These are phyloP conservation scores for Elymnias hypermnestra DNA, from an alignment of 1,140 invertebrate species.

Conservation along the genomic window DNA sequence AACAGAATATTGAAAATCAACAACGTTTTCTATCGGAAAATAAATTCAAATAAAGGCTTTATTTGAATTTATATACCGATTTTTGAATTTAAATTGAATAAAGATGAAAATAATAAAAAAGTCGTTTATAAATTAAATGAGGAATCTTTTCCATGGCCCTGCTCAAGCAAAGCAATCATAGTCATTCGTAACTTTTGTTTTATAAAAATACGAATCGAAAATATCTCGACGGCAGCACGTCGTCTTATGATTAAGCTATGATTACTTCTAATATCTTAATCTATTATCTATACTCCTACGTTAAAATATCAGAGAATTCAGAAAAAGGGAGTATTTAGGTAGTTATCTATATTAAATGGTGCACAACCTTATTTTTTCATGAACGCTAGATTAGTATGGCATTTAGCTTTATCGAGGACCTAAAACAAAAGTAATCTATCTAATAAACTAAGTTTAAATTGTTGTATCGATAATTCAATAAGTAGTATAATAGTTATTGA, in stretches of 20 bases:
- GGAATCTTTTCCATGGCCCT: slow-evolving; percentile 55
- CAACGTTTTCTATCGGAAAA: slow-evolving; percentile 18
- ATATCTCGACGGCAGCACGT: slow-evolving; percentile 68
- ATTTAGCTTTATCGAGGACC: slow-evolving; percentile 65
- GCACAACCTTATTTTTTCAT: slow-evolving; percentile 75
- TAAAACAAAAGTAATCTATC: slow-evolving; percentile 56
- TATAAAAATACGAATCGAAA: slow-evolving; percentile 76
- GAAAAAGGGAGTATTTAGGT: slow-evolving; percentile 73
- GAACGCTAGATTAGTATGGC: slow-evolving; percentile 70
- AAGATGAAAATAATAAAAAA: slow-evolving; percentile 25
- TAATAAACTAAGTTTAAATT: slow-evolving; percentile 59
- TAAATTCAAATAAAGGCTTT: slow-evolving; percentile 14
- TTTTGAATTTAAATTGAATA: slow-evolving; percentile 18
- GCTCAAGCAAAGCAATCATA: slow-evolving; percentile 70
- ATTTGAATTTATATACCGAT: too few species aligned
- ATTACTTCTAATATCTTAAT: slow-evolving; percentile 64
- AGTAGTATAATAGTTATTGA: slow-evolving; percentile 44
- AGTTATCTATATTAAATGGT: slow-evolving; percentile 71
- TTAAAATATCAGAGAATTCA: slow-evolving; percentile 76
- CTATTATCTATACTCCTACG: slow-evolving; percentile 65
- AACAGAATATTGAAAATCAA: slow-evolving; percentile 13
- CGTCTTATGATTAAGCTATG: slow-evolving; percentile 70
- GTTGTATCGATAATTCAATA: slow-evolving; percentile 47
- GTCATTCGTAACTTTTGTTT: slow-evolving; percentile 72
- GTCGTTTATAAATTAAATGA: slow-evolving; percentile 33